Evolutionary conservation across 2,113 vertebrate species (phyloP).

Genomic region (Rallus limicola): DNA sequence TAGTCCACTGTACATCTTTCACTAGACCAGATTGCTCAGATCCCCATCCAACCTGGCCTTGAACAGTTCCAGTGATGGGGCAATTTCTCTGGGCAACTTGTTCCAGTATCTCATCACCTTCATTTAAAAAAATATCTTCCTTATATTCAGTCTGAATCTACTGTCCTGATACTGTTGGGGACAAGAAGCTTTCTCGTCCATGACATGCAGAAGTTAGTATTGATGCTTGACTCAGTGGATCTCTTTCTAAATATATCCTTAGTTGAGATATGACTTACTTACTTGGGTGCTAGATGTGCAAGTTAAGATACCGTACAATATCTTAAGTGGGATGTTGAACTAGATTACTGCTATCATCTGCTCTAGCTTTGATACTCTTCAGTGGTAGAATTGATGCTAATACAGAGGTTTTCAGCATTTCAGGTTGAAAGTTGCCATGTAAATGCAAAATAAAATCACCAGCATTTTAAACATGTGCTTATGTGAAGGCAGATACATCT

Average conservation of each 20-base stretch:
- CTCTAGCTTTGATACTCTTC: neutral
- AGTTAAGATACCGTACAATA: neutral
- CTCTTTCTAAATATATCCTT: neutral
- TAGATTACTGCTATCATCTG: neutral
- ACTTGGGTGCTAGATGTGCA: neutral
- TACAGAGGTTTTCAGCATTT: neutral
- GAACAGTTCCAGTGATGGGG: neutral
- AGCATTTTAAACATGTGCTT: neutral
- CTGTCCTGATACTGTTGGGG: neutral
- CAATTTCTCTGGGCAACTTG: neutral
- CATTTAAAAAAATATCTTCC: neutral
- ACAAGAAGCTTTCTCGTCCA: neutral
- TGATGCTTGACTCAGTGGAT: neutral
- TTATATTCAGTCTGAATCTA: neutral
- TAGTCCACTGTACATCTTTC: neutral
- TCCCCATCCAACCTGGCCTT: rapidly evolving
- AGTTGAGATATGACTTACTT: neutral
- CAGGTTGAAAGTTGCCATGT: neutral
- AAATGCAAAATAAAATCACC: neutral
- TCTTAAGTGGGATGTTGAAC: neutral
- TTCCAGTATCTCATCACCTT: neutral
- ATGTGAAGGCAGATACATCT: neutral
- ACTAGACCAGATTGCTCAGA: neutral
- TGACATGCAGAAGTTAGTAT: neutral
- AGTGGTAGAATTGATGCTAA: neutral